Percentiles rank a stretch among this genome's conserved stretches.
phyloP scores from a whole-genome alignment of 2,113 vertebrate species.

The Forbesichthys agassizii region DNA sequence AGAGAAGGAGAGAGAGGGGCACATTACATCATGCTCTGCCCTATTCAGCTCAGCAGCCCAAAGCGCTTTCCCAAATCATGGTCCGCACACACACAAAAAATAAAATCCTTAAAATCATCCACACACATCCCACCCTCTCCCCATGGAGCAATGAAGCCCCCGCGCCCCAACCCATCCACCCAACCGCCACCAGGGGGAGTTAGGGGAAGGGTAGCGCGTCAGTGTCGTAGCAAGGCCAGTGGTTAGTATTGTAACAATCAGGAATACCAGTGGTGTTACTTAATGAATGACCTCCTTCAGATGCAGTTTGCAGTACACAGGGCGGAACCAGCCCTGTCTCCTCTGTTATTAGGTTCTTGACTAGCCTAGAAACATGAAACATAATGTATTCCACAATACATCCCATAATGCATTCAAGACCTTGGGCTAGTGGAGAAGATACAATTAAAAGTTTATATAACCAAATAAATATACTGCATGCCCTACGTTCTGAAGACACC shows the following conservation, averaged over 20 bases:
- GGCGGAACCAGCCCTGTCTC: constrained; percentile 82
- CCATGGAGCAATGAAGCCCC: background rate
- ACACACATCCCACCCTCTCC: constrained; percentile 20
- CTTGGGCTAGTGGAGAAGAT: background rate
- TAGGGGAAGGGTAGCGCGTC: background rate
- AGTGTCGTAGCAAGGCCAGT: constrained; percentile 38
- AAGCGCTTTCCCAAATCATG: constrained; percentile 4
- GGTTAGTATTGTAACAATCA: constrained; percentile 42
- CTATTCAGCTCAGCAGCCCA: constrained; percentile 27
- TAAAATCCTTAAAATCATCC: constrained; percentile 1
- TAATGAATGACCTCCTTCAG: constrained; percentile 76
- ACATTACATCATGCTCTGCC: constrained; percentile 52
- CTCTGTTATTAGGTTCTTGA: constrained; percentile 84
- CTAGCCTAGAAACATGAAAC: constrained; percentile 79
- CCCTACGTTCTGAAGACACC: no score
- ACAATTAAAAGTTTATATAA: background rate
- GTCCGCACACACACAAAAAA: constrained; percentile 6
- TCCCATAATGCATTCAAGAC: constrained; percentile 7
- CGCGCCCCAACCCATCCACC: background rate
- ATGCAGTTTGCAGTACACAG: constrained; percentile 78
- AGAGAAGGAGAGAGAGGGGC: background rate
- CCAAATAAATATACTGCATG: background rate
- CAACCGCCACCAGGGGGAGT: background rate
- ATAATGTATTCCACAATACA: constrained; percentile 28
- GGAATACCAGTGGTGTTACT: constrained; percentile 75